These are phyloP conservation scores for Holcopasites calliopsidis DNA, from an alignment of 1,140 invertebrate genomes.

Conservation along the genomic window DNA sequence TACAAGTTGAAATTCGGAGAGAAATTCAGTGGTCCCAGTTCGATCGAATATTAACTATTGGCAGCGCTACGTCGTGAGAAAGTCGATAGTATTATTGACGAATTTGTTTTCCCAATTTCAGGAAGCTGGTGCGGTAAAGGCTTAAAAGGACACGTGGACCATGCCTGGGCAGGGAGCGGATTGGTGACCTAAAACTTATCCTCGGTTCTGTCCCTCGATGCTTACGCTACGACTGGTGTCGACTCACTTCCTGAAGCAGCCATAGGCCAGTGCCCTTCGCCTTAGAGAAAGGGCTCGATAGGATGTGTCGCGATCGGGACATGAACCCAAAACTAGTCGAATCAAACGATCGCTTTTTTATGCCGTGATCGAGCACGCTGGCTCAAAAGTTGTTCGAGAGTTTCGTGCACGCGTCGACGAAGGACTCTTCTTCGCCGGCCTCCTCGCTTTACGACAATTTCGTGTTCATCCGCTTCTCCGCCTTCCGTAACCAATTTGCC, in stretches of 20 bases:
- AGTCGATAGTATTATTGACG: background rate
- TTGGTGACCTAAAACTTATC: slow-evolving; percentile 73
- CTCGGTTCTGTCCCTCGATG: slow-evolving; percentile 80
- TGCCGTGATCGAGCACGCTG: slow-evolving; percentile 20
- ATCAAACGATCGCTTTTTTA: slow-evolving; percentile 50
- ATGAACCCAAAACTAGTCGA: slow-evolving; percentile 82
- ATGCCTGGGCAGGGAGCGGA: slow-evolving; percentile 68
- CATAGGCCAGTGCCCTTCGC: slow-evolving; percentile 83
- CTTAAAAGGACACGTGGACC: slow-evolving; percentile 50
- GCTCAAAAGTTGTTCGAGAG: slow-evolving; percentile 30
- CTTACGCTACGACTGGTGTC: slow-evolving; percentile 92
- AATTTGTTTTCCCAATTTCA: slow-evolving; percentile 30
- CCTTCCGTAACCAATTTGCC: slow-evolving; percentile 7
- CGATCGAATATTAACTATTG: background rate
- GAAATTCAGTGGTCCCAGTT: background rate
- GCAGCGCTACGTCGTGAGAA: background rate
- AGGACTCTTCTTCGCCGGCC: slow-evolving; percentile 40
- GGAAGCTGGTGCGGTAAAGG: slow-evolving; percentile 27
- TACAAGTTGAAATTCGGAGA: too few relatives aligned
- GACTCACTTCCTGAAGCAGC: slow-evolving; percentile 92
- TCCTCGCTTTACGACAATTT: slow-evolving; percentile 11
- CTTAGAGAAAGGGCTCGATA: slow-evolving; percentile 70
- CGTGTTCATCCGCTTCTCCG: background rate
- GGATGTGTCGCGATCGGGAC: slow-evolving; percentile 88
- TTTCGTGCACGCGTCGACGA: slow-evolving; percentile 38